A percentile compares a stretch with the other conserved stretches of the same genome.
These are phyloP conservation scores for Elephas maximus DNA, from an alignment of 2,113 vertebrate species.

Conservation along the genomic window DNA sequence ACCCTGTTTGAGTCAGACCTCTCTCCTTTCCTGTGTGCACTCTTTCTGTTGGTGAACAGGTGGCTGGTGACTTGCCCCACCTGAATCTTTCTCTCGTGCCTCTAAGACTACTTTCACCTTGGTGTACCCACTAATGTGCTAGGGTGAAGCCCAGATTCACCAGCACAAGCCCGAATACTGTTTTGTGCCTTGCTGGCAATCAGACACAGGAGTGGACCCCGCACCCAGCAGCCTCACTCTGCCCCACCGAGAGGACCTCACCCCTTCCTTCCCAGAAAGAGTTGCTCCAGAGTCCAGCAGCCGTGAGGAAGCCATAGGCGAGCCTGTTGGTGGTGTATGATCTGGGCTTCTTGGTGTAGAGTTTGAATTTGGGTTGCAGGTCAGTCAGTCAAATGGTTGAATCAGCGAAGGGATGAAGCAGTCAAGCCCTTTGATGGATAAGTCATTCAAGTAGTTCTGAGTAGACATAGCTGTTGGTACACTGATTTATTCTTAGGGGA, in stretches of 20 bases:
- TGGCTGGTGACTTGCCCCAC: not conserved
- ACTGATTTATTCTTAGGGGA: not conserved
- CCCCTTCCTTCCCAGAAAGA: not conserved
- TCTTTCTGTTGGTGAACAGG: not conserved
- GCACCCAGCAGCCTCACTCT: not conserved
- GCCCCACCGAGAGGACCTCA: not conserved
- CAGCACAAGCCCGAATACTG: not conserved
- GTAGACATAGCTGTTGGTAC: not conserved
- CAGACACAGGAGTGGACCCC: not conserved
- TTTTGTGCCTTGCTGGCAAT: not conserved
- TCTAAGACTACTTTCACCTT: no score
- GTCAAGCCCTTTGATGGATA: not conserved
- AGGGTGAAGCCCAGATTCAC: not conserved
- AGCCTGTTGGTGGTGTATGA: not conserved
- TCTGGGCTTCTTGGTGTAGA: not conserved
- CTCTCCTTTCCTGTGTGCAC: not conserved
- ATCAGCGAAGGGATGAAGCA: not conserved
- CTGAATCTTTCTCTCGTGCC: not conserved
- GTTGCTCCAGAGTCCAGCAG: not conserved
- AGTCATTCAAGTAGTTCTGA: not conserved
- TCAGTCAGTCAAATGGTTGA: not conserved
- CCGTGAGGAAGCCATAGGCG: not conserved
- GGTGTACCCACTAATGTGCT: not conserved
- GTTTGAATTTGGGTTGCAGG: conserved; percentile 15
- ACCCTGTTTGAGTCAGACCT: not conserved